Evolutionary conservation across 2,888 invertebrate genomes (phyloP).

Genomic region (Steinernema hermaphroditum): DNA sequence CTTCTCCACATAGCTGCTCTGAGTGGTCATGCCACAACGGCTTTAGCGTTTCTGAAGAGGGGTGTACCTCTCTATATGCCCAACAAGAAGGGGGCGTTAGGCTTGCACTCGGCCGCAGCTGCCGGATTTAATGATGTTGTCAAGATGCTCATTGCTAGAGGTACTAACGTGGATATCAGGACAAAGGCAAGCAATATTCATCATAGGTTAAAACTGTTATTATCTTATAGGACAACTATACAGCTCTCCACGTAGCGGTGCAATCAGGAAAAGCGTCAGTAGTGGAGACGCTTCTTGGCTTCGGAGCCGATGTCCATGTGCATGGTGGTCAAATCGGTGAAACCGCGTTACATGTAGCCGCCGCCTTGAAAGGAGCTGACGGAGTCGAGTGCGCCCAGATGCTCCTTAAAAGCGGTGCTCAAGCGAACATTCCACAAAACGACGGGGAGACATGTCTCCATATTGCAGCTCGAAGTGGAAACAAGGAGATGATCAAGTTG

Average conservation of each 20-base stretch:
- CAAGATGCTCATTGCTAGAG: conserved; percentile 89
- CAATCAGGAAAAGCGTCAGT: conserved; percentile 68
- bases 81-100: conserved; percentile 95
- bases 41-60: conserved; percentile 95
- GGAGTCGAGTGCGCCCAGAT: conserved; percentile 92
- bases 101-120: conserved; percentile 94
- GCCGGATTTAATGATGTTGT: conserved; percentile 97
- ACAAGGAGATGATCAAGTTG: conserved; percentile 79
- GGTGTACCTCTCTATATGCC: conserved; percentile 99
- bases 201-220: too few relatives aligned
- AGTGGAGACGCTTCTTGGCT: conserved; percentile 76
- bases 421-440: conserved; percentile 89
- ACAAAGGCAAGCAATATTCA: conserved; percentile 78
- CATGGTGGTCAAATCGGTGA: conserved; percentile 78
- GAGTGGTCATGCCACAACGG: conserved; percentile 95
- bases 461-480: conserved; percentile 89
- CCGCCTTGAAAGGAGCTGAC: conserved; percentile 70
- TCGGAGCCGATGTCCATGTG: conserved; percentile 94
- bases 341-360: conserved; percentile 93
- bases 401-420: conserved; percentile 94
- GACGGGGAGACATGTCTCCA: conserved; percentile 95
- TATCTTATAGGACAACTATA: conserved; percentile 92
- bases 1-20: conserved; percentile 97
- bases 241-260: conserved; percentile 94
- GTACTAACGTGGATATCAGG: conserved; percentile 91